Evolutionary conservation across 2,888 invertebrate species (phyloP).

Genomic region (Sarcophaga subvicina): DNA sequence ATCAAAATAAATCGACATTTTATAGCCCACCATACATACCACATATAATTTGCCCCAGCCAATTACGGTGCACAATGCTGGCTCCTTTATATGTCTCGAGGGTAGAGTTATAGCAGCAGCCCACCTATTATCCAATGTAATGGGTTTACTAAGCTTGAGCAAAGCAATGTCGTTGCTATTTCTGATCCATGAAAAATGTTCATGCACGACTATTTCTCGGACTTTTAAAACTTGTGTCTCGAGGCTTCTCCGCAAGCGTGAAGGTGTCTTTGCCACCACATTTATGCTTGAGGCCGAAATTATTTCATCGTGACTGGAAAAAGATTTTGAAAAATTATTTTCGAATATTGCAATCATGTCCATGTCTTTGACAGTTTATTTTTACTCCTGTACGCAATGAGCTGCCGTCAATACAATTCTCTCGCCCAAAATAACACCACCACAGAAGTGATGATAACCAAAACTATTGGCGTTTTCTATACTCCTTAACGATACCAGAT

Average conservation of each 20-base stretch:
- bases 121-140: constrained; percentile 12
- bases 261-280: constrained; percentile 51
- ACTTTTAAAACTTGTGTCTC: constrained; percentile 45
- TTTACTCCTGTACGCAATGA: constrained; percentile 71
- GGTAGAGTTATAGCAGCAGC: constrained; percentile 19
- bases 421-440: constrained; percentile 70
- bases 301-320: neutral
- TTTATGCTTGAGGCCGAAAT: constrained; percentile 11
- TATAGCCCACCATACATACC: constrained; percentile 56
- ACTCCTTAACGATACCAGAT: constrained; percentile 47
- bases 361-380: neutral
- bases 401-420: constrained; percentile 72
- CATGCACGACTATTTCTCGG: constrained; percentile 26
- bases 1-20: neutral
- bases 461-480: constrained; percentile 60
- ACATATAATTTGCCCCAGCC: constrained; percentile 75
- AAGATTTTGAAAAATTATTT: neutral
- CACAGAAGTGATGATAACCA: constrained; percentile 73
- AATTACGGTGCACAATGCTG: constrained; percentile 67
- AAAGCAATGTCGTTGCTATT: constrained; percentile 30
- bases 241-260: constrained; percentile 11
- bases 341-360: neutral
- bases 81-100: neutral
- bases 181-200: neutral
- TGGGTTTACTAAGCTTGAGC: neutral